Base-by-base conservation (phyloP, 23 tunicate genomes). In the Halocynthia roretzi region DNA sequence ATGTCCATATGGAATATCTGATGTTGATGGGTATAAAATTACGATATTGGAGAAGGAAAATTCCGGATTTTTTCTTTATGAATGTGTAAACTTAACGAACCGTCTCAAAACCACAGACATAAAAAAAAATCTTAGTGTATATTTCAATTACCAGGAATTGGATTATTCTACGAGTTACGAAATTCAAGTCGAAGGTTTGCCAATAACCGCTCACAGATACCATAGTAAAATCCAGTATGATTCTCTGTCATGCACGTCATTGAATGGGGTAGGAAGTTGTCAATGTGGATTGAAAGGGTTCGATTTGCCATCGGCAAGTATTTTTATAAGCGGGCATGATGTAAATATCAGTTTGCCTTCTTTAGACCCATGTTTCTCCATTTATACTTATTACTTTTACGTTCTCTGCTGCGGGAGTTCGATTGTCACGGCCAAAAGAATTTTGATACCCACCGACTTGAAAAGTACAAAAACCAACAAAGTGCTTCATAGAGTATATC, bases 261-360 rank as follows among this genome's bases (percentile, higher is more conserved):
- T 74, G 21, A 74, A 74, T 56, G 78, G 78, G 40, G 18, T 52
- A 14, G 78, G 78, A 12, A 74, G 62, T 54, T 74, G 78, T 74
- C 14, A 52, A 15, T 74, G 78, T 74, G 78, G 78, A 53, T 44
- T 74, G 62, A 48, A 54, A 56, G 62, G 50, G 15, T 74, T 54
- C 6, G 50, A 56, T 54, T 14, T 54, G 14, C 78, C 78, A 10
- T 15, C 2, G 0, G 60, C 63, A 8, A n/a, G 56, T 4, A 50
- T 53, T 14, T 7, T 21, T 10, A 31, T 74, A 17, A 17, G 7
- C 19, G 78, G 78, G 17, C 56, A 74, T 4, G 10, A 8, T 53
- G 78, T 74, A 8, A 74, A 54, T 50, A 48, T 54, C 19, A 10
- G n/a, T 7, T 20, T 74, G 64, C 19, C 12, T 19, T 11, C 63